Base-by-base conservation (phyloP, 2,113 vertebrate species). In the Eulemur macaco region DNA sequence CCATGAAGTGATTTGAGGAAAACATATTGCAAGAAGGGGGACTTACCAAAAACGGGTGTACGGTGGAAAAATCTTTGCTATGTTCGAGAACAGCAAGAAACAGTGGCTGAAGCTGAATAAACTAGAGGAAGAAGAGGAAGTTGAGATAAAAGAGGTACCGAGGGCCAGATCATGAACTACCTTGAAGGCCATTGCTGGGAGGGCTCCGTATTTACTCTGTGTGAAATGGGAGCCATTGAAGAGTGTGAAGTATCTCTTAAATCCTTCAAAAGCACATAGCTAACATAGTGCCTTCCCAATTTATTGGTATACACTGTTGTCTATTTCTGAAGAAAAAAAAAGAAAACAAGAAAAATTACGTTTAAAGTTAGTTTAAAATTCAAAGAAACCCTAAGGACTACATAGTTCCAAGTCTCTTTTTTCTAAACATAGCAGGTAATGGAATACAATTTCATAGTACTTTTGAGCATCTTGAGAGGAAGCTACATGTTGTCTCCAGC, bases 321-420 rank as follows among this genome's bases (percentile, higher is more conserved):
- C 54, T 14, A 21, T 80, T 88, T 74, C 37, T 74, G 31, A 90
- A 64, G 2, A 9, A 84, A 42, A 78, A 47, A 21, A 47, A 25
- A 39, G 1, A n/a, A 76, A 87, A 60, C 6, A 23, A 93, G 39
- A 64, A 64, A 86, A 56, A 85, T 12, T 50, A 86, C 86, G 45
- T 89, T 95, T 50, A 84, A 78, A 87, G 37, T 87, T 78, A 74
- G 69, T 5, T 74, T 74, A 81, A 60, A 91, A 94, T 77, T 86
- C 23, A 34, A 64, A 73, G 56, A 84, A 91, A 60, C 8, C 5
- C 3, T 37, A 56, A 84, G 11, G 3, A 52, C 42, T 47, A 21
- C 27, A 52, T 15, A 52, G 13, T 21, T 27, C 8, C 15, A 23
- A 34, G 1, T 58, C 34, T 25, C 23, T 71, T 47, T 81, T 89